Conservation (phyloP, 1,140 invertebrate species). For the Agrilus planipennis region DNA sequence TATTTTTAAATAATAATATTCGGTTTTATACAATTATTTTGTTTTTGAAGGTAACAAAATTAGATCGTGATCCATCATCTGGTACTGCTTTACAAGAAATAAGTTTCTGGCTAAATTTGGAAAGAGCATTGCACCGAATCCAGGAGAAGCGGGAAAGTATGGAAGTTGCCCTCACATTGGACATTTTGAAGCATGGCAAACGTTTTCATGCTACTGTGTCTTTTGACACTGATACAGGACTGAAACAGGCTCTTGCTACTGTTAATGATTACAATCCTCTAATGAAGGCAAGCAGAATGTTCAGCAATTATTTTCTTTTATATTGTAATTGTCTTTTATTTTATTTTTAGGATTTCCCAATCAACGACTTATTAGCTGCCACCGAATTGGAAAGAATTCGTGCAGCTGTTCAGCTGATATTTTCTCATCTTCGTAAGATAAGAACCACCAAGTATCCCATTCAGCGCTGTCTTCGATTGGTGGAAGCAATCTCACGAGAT, state of each 20-base stretch:
- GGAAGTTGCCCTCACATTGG: conserved; percentile 87
- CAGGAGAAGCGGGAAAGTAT: conserved; percentile 93
- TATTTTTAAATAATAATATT: neutral
- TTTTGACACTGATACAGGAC: conserved; percentile 95
- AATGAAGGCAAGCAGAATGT: conserved; percentile 74
- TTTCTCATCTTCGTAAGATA: conserved; percentile 90
- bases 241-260: conserved; percentile 93
- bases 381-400: conserved; percentile 91
- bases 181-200: conserved; percentile 96
- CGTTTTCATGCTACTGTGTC: conserved; percentile 97
- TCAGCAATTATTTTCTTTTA: too few species aligned
- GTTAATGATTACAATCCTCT: conserved; percentile 98
- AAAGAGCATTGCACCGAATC: conserved; percentile 89
- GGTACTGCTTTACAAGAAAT: conserved; percentile 97
- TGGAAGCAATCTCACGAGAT: conserved; percentile 96
- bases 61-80: conserved; percentile 94
- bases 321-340: neutral
- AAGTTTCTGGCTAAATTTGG: conserved; percentile 99
- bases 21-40: conserved; percentile 1
- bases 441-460: conserved; percentile 97
- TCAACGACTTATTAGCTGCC: conserved; percentile 93
- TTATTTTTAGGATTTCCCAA: conserved; percentile 73
- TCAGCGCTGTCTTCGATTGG: conserved; percentile 78
- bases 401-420: conserved; percentile 80
- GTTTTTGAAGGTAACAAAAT: conserved; percentile 71